Evolutionary conservation across 2,113 vertebrate genomes (phyloP).

Genomic region (Halichoeres trimaculatus): DNA sequence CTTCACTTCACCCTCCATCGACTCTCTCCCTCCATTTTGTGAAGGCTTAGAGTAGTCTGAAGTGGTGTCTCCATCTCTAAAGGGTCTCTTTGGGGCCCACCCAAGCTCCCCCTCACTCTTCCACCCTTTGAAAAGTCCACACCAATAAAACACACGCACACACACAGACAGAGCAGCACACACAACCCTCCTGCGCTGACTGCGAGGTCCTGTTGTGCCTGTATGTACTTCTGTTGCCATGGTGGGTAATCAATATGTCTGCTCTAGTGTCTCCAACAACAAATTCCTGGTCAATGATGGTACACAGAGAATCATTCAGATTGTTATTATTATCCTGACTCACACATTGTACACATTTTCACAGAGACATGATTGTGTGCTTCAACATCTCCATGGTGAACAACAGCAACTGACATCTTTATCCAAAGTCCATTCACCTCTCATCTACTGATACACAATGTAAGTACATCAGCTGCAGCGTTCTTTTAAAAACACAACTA

Average conservation of each 20-base stretch:
- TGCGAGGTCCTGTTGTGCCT: conserved; percentile 50
- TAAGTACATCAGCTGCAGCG: neutral
- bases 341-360: neutral
- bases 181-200: conserved; percentile 6
- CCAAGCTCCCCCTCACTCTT: conserved; percentile 61
- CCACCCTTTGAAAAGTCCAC: conserved; percentile 59
- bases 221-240: conserved; percentile 58
- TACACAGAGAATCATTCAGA: conserved; percentile 32
- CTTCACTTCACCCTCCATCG: conserved; percentile 58
- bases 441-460: neutral
- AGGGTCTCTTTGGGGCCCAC: conserved; percentile 67
- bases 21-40: conserved; percentile 66
- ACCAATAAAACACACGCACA: conserved; percentile 52
- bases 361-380: conserved; percentile 5
- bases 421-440: neutral
- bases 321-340: conserved; percentile 36
- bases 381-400: conserved; percentile 32
- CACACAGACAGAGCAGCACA: conserved; percentile 25
- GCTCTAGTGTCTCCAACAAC: conserved; percentile 58
- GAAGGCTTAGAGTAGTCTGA: conserved; percentile 64
- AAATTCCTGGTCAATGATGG: conserved; percentile 59
- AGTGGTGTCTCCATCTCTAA: conserved; percentile 67
- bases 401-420: neutral
- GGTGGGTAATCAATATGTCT: conserved; percentile 67
- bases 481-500: neutral